These are phyloP conservation scores for Colaptes auratus DNA, from an alignment of 2,113 vertebrate genomes.

Conservation along the genomic window DNA sequence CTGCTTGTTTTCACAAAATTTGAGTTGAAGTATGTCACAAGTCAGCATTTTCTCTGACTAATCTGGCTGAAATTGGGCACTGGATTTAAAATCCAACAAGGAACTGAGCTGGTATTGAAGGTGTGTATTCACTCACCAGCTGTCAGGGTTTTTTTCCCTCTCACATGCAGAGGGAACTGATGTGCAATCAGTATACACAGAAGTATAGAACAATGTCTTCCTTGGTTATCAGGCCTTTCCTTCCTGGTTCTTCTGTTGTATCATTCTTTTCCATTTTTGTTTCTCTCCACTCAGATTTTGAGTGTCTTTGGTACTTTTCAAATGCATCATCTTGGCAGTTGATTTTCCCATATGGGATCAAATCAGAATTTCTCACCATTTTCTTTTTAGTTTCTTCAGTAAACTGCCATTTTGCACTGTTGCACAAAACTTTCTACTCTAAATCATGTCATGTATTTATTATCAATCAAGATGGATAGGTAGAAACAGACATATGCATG, in stretches of 20 bases:
- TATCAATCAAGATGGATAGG: neutral
- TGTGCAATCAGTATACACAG: neutral
- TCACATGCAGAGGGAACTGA: neutral
- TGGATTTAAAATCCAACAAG: neutral
- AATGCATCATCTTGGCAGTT: neutral
- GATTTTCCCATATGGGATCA: neutral
- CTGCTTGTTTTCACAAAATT: neutral
- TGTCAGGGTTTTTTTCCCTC: neutral
- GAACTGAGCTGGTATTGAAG: neutral
- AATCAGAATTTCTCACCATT: neutral
- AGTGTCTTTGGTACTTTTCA: neutral
- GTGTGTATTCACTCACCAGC: fast-evolving
- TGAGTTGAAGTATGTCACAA: neutral
- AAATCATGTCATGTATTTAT: neutral
- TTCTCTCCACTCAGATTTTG: neutral
- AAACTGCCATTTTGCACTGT: neutral
- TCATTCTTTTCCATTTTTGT: neutral
- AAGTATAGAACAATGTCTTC: neutral
- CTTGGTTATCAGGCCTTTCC: neutral
- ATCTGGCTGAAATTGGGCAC: neutral
- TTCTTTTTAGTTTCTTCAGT: neutral
- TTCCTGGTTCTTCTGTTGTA: neutral
- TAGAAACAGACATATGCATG: neutral
- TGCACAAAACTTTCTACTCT: neutral
- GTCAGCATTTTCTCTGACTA: neutral